Conservation (phyloP, 2,888 invertebrate genomes). For the Troides aeacus region DNA sequence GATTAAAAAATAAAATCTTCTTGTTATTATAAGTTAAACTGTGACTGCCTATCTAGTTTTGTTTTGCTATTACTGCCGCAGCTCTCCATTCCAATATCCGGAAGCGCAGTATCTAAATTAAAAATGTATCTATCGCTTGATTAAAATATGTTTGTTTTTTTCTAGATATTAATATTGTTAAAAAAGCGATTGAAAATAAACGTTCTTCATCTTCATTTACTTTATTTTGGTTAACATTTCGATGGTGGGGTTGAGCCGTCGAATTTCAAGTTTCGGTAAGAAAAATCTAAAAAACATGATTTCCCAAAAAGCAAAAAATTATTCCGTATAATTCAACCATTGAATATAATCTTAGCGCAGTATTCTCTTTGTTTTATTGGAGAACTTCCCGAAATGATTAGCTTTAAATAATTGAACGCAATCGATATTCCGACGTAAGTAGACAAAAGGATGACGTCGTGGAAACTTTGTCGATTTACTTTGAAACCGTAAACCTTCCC, state of each 20-base stretch:
- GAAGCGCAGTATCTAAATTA: conserved; percentile 26
- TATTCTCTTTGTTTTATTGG: conserved; percentile 27
- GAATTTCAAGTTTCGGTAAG: not conserved
- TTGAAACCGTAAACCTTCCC: conserved; percentile 68
- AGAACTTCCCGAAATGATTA: conserved; percentile 62
- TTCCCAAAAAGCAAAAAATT: not conserved
- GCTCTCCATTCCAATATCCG: conserved; percentile 27
- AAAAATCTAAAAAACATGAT: not conserved
- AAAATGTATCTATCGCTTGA: conserved; percentile 27
- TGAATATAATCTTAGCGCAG: conserved; percentile 19
- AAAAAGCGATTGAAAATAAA: not conserved
- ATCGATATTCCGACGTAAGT: conserved; percentile 66
- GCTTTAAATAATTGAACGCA: conserved; percentile 71
- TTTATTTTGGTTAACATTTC: not conserved
- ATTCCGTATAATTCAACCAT: conserved; percentile 2
- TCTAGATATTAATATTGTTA: not conserved
- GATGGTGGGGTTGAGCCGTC: too few relatives aligned
- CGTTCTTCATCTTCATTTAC: not conserved
- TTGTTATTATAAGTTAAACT: conserved; percentile 6
- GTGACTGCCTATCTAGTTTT: conserved; percentile 24
- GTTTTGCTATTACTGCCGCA: conserved; percentile 23
- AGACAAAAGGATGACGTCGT: conserved; percentile 71
- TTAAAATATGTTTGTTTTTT: conserved; percentile 20
- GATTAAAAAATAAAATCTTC: conserved; percentile 5
- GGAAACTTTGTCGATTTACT: conserved; percentile 74